phyloP scores from a whole-genome alignment of 2,797 vertebrate species.

The Lepilemur septentrionalis region DNA sequence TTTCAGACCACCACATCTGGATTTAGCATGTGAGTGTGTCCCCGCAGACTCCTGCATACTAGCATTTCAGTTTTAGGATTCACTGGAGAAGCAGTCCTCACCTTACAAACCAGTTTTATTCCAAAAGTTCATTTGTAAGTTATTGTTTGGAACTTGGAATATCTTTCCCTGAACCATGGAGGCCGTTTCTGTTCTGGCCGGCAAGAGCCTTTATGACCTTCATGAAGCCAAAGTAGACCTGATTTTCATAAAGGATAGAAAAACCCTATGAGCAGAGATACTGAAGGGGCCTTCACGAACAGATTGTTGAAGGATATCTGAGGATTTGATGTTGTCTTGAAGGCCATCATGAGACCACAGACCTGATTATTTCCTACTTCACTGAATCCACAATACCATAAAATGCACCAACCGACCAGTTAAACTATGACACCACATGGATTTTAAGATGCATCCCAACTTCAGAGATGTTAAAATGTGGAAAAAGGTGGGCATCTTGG shows the following conservation, averaged over 20 bases:
- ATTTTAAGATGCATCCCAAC: background rate
- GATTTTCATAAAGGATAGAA: conserved; percentile 15
- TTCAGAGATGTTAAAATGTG: background rate
- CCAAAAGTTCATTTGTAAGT: background rate
- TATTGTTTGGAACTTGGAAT: background rate
- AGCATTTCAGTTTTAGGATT: background rate
- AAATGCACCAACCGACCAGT: background rate
- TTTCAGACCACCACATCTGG: background rate
- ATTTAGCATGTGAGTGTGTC: background rate
- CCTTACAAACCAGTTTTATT: background rate
- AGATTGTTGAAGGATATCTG: background rate
- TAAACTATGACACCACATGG: background rate
- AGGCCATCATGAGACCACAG: background rate
- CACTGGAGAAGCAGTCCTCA: background rate
- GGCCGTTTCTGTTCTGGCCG: background rate
- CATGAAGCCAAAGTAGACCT: conserved; percentile 7
- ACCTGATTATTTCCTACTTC: background rate
- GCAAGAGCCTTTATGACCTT: background rate
- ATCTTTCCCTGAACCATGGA: background rate
- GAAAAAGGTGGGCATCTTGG: background rate
- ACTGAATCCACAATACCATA: background rate
- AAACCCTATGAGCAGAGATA: background rate
- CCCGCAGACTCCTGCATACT: background rate
- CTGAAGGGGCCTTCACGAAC: background rate
- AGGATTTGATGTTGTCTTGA: background rate